Conservation (phyloP, 1,140 invertebrate genomes). For the Drosophila watanabei region DNA sequence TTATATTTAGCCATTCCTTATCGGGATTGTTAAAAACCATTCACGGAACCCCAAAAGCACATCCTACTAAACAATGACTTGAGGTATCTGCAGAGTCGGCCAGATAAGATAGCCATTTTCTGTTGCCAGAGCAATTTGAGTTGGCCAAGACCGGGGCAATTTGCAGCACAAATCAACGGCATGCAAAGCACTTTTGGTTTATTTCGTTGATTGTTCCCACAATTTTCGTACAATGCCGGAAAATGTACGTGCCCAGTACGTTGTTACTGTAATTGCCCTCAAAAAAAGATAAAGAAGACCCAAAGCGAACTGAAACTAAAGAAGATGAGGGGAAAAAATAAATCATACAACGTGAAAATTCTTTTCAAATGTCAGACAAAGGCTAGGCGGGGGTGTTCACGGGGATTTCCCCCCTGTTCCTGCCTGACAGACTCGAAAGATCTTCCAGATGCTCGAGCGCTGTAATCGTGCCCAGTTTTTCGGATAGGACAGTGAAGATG, state of each 20-base stretch:
- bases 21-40: neutral
- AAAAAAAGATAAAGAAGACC: constrained; percentile 38
- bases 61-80: neutral
- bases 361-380: constrained; percentile 76
- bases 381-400: constrained; percentile 11
- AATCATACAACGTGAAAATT: constrained; percentile 75
- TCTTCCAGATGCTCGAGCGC: constrained; percentile 59
- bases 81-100: constrained; percentile 27
- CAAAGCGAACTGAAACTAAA: constrained; percentile 40
- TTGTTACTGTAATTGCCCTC: constrained; percentile 74
- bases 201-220: constrained; percentile 82
- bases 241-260: constrained; percentile 74
- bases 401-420: constrained; percentile 16
- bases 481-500: constrained; percentile 57
- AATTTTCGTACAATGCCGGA: constrained; percentile 81
- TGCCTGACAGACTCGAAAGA: constrained; percentile 76
- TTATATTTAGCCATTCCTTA: neutral
- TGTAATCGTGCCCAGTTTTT: constrained; percentile 67
- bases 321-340: constrained; percentile 40
- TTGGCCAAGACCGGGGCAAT: constrained; percentile 49
- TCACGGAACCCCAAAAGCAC: neutral
- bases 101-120: constrained; percentile 12
- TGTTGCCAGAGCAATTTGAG: constrained; percentile 46
- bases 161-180: constrained; percentile 62
- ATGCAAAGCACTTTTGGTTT: constrained; percentile 78